A percentile compares a stretch with the other conserved stretches of the same genome.
Conservation (phyloP, 92 coral and sea anemone genomes). For the Phymanthus crucifer region DNA sequence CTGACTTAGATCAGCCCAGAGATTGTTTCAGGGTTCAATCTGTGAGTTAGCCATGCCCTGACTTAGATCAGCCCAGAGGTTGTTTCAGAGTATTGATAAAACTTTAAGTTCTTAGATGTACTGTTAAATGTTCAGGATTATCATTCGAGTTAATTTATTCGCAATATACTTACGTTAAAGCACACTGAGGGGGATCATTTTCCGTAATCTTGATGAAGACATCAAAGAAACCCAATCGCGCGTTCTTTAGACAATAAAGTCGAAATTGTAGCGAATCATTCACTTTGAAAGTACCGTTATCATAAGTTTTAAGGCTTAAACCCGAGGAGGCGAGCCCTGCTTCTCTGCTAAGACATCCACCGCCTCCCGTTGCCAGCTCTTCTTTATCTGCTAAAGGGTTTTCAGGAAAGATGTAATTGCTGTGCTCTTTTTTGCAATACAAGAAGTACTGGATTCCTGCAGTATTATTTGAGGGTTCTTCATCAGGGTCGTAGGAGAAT, state of each 20-base stretch:
- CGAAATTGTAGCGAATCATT: slow-evolving; percentile 55
- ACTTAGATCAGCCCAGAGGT: no score
- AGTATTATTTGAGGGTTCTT: slow-evolving; percentile 2
- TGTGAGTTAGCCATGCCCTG: no score
- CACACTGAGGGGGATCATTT: slow-evolving; percentile 48
- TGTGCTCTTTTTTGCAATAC: slow-evolving; percentile 56
- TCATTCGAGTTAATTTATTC: not conserved
- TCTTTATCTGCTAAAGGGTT: not conserved
- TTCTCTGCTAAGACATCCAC: slow-evolving; percentile 38
- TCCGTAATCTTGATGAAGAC: slow-evolving; percentile 40
- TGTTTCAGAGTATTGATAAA: no score
- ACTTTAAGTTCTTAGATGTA: no score
- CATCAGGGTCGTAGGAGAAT: slow-evolving; percentile 64
- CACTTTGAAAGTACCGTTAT: slow-evolving; percentile 35
- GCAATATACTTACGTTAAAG: slow-evolving; percentile 36
- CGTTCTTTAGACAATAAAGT: slow-evolving; percentile 47
- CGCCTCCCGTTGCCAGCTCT: slow-evolving; percentile 30
- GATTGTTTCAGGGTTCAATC: no score
- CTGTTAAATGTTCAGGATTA: no score
- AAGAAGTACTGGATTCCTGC: slow-evolving; percentile 37
- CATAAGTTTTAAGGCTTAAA: slow-evolving; percentile 24
- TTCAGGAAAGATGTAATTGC: slow-evolving; percentile 52
- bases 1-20: no score
- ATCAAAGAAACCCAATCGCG: slow-evolving; percentile 38
- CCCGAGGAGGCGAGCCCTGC: slow-evolving; percentile 40